Evolutionary conservation across 2,888 invertebrate species (phyloP), one percentile per base, ranked within the genome.

Genomic region (Rhodophaea formosa): DNA sequence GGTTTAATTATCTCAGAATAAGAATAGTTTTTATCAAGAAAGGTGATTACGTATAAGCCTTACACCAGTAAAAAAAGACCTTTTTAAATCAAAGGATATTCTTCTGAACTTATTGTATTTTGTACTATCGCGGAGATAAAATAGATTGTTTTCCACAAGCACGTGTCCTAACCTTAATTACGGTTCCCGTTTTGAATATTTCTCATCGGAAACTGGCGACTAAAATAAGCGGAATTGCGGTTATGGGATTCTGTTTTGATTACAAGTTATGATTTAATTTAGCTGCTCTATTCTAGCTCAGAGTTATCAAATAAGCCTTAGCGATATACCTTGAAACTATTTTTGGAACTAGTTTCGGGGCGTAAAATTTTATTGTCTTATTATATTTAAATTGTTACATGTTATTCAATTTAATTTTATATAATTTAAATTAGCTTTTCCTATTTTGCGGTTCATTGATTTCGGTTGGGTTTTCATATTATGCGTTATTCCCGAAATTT

Each of bases 81-180:
- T 23, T 23, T 23, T 23, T 23, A 10, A 35, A 35, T 12, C 0
- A 12, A 6, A 0, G n/a, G 39, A n/a, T 39, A n/a, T n/a, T 12
- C 8, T 39, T 39, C 39, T 39, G n/a, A 2, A 39, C 8, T 39
- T 12, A n/a, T 10, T 39, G 12, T 39, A 6, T 39, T 39, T 12
- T 39, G n/a, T 39, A 79, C 80, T 78, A 81, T 77, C 72, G 65
- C 61, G 59, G 67, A 67, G 76, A 78, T 77, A 76, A 74, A 79
- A 78, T 80, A 77, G 68, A 80, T 79, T 74, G 72, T 76, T 74
- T 69, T 71, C 70, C 64, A 69, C 59, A 63, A 65, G 63, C 70
- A 55, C 56, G 63, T 62, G 63, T 60, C 58, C 65, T 62, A 39
- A 45, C 69, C 74, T 66, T 74, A 75, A 80, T 78, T 75, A 74